Percentiles rank a stretch among this genome's conserved stretches.
phyloP scores from a whole-genome alignment of 2,113 vertebrate species.

The Noturus placidus region DNA sequence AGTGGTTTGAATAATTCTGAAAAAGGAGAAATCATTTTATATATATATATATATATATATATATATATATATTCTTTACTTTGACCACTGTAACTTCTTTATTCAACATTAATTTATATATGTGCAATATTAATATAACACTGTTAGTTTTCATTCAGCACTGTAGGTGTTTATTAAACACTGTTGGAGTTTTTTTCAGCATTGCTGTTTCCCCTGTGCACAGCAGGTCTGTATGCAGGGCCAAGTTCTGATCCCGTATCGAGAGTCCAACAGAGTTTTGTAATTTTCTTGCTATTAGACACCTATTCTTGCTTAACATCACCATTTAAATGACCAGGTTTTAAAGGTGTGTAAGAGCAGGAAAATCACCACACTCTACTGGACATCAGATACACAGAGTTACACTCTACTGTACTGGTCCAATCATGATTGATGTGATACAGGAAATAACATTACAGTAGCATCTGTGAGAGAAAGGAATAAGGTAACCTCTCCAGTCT shows the following conservation, averaged over 20 bases:
- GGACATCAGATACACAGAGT: not conserved
- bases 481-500: constrained; percentile 34
- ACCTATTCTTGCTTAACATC: no score
- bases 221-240: constrained; percentile 6
- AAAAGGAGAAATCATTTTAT: no score
- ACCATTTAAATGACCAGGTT: not conserved
- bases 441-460: not conserved
- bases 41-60: no score
- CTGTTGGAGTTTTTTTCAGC: constrained; percentile 1
- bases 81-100: not conserved
- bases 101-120: no score
- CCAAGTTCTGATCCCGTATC: constrained; percentile 14
- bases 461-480: constrained; percentile 58
- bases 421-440: not conserved
- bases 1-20: no score
- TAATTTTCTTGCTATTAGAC: constrained; percentile 3
- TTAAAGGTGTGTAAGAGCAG: not conserved
- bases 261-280: not conserved
- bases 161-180: constrained; percentile 20
- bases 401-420: not conserved
- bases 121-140: not conserved
- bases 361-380: not conserved
- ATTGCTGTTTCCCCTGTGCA: not conserved
- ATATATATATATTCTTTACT: not conserved
- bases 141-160: not conserved